Percentiles rank a stretch among this genome's conserved stretches.
Conservation (phyloP, 2,113 vertebrate species). For the Marmota flaviventris region DNA sequence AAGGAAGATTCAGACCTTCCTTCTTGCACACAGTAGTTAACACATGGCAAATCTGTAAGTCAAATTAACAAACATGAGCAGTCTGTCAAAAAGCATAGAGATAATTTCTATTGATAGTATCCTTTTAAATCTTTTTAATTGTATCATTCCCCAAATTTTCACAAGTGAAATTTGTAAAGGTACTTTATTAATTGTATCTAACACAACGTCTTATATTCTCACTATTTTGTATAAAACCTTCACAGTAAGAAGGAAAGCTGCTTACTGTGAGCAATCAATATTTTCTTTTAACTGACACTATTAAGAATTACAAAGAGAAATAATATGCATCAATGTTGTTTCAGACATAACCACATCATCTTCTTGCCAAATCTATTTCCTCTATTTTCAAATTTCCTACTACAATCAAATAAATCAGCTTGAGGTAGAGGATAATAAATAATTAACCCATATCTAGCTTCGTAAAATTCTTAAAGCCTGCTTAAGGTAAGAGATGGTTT, state of each 20-base stretch:
- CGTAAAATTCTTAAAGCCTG: not conserved
- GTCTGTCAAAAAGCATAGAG: not conserved
- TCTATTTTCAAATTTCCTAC: not conserved
- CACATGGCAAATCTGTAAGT: slow-evolving; percentile 93
- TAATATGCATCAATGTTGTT: not conserved
- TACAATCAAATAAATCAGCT: not conserved
- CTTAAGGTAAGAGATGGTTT: not conserved
- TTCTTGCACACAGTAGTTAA: slow-evolving; percentile 95
- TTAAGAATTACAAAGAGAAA: not conserved
- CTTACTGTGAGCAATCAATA: not conserved
- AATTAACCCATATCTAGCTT: not conserved
- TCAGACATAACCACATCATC: not conserved
- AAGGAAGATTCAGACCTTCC: slow-evolving; percentile 95
- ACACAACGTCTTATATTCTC: not conserved
- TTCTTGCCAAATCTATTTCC: not conserved
- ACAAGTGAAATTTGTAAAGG: not conserved
- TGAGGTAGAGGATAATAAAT: not conserved
- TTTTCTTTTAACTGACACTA: not conserved
- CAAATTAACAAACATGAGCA: not conserved
- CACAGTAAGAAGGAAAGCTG: not conserved
- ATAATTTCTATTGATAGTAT: not conserved
- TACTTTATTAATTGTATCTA: not conserved
- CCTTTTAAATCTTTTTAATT: not conserved
- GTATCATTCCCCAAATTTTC: not conserved
- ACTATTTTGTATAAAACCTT: not conserved